Conservation (phyloP, 2,888 invertebrate genomes). For the Oligia strigilis region DNA sequence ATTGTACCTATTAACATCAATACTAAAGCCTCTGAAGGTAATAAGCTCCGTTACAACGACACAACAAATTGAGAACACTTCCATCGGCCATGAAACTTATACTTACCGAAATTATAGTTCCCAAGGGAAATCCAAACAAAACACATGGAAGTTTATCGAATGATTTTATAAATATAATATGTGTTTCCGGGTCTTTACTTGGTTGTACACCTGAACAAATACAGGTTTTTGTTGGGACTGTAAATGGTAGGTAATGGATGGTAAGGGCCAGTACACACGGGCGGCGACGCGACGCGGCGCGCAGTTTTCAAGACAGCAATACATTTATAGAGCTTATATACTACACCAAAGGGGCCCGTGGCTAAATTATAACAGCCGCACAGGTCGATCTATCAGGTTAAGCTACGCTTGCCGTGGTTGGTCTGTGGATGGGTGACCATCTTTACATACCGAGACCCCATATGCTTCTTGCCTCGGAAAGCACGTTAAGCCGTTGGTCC, state of each 20-base stretch:
- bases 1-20: not conserved
- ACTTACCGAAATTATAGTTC: slow-evolving; percentile 27
- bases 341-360: no score
- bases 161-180: slow-evolving; percentile 36
- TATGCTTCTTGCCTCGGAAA: no score
- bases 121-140: slow-evolving; percentile 38
- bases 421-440: no score
- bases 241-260: slow-evolving; percentile 28
- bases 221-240: slow-evolving; percentile 8
- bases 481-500: no score
- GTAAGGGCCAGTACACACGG: not conserved
- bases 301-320: no score
- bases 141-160: slow-evolving; percentile 37
- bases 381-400: no score
- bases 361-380: no score
- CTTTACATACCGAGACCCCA: no score
- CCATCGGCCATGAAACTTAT: slow-evolving; percentile 15
- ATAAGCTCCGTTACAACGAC: slow-evolving; percentile 12
- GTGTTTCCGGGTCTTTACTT: slow-evolving; percentile 7
- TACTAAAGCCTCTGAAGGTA: slow-evolving; percentile 11
- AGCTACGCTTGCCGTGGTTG: no score
- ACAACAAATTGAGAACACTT: slow-evolving; percentile 14
- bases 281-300: no score
- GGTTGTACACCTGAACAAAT: slow-evolving; percentile 15
- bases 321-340: no score